phyloP scores from a whole-genome alignment of 2,888 invertebrate species.

The Ganaspis brasiliensis region DNA sequence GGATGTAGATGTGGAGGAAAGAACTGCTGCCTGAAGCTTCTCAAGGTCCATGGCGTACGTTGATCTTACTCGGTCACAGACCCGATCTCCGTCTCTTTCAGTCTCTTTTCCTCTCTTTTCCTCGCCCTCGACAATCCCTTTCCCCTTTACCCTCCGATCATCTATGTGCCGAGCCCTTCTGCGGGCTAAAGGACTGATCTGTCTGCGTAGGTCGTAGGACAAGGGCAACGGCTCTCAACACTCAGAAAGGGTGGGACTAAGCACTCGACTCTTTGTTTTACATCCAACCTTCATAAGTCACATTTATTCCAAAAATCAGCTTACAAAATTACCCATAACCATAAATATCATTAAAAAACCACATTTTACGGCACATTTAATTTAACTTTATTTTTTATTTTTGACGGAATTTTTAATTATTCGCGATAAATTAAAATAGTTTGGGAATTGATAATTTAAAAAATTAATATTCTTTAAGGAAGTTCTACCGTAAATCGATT shows the following conservation, averaged over 20 bases:
- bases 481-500: too few species aligned
- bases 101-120: constrained; percentile 45
- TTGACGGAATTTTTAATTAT: too few species aligned
- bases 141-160: constrained; percentile 22
- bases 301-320: neutral
- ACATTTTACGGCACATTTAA: too few species aligned
- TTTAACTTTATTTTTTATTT: too few species aligned
- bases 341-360: neutral
- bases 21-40: constrained; percentile 64
- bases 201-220: constrained; percentile 49
- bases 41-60: constrained; percentile 79
- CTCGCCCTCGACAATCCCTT: constrained; percentile 45
- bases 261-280: constrained; percentile 22
- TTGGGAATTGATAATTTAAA: too few species aligned
- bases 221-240: constrained; percentile 47
- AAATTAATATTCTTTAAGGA: too few species aligned
- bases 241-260: constrained; percentile 46
- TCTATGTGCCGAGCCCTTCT: constrained; percentile 59
- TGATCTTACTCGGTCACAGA: constrained; percentile 80
- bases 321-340: neutral
- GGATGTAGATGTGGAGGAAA: constrained; percentile 51
- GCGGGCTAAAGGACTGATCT: constrained; percentile 48
- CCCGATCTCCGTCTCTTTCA: constrained; percentile 66
- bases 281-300: neutral
- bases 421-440: too few species aligned